Conservation (phyloP, 2,888 invertebrate genomes). For the Mellilla xanthometata region DNA sequence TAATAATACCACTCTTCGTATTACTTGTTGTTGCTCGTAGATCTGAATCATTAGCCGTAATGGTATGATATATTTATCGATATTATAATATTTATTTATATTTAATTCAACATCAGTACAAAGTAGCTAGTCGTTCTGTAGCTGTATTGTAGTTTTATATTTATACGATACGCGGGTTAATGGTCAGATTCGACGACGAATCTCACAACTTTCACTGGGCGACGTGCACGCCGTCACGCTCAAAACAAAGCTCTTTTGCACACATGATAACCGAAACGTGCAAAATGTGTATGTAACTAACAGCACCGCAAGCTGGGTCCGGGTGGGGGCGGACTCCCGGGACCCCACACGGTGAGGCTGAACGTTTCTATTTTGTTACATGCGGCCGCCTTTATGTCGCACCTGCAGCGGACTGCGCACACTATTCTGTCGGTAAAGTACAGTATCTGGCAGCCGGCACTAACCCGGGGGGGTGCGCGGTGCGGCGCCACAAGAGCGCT, state of each 20-base stretch:
- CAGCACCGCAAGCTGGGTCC: conserved; percentile 21
- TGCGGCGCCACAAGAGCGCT: conserved; percentile 77
- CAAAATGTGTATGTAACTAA: conserved; percentile 28
- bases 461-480: conserved; percentile 66
- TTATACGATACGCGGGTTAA: conserved; percentile 25
- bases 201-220: conserved; percentile 21
- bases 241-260: conserved; percentile 16
- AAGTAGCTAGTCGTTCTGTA: conserved; percentile 70
- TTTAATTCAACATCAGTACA: conserved; percentile 54
- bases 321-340: conserved; percentile 10
- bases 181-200: conserved; percentile 33
- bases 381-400: conserved; percentile 83
- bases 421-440: conserved; percentile 87
- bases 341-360: conserved; percentile 50
- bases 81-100: conserved; percentile 30
- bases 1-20: conserved; percentile 42
- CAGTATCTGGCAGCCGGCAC: conserved; percentile 85
- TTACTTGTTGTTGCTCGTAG: conserved; percentile 44
- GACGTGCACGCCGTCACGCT: neutral
- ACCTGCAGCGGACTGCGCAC: conserved; percentile 85
- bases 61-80: conserved; percentile 21
- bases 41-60: conserved; percentile 45
- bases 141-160: conserved; percentile 30
- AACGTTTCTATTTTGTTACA: conserved; percentile 82
- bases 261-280: conserved; percentile 29